A percentile compares a stretch with the other conserved stretches of the same genome.
These are phyloP conservation scores for Lasioglossum marginatum DNA, from an alignment of 2,888 invertebrate species.

Conservation along the genomic window DNA sequence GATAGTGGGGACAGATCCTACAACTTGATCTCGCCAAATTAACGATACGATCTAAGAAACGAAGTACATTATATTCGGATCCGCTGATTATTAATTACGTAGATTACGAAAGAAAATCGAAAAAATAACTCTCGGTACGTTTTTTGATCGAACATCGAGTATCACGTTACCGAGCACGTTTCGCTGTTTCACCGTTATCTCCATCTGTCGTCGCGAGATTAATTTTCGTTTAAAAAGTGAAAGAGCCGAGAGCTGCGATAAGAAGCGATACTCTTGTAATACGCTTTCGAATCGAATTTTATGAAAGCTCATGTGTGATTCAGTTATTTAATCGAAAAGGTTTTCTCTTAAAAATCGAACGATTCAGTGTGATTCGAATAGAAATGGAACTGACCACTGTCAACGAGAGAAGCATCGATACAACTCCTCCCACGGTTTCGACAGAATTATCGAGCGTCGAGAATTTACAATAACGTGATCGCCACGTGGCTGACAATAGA, in stretches of 20 bases:
- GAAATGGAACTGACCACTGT: not conserved
- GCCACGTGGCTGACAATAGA: slow-evolving; percentile 44
- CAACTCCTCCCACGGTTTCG: slow-evolving; percentile 28
- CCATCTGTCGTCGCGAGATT: not conserved
- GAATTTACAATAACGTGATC: slow-evolving; percentile 48
- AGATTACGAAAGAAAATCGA: too few species aligned
- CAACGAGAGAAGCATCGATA: not conserved
- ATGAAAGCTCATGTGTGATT: not conserved
- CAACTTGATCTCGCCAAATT: not conserved
- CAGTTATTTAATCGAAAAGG: not conserved
- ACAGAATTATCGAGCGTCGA: slow-evolving; percentile 36
- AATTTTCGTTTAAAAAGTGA: not conserved
- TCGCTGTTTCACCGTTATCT: not conserved
- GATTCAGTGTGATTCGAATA: not conserved
- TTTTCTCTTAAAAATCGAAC: not conserved
- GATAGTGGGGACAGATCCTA: not conserved
- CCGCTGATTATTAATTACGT: not conserved
- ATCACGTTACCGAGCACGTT: slow-evolving; percentile 2
- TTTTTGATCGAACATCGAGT: not conserved
- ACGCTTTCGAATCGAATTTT: not conserved
- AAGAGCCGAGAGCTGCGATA: not conserved
- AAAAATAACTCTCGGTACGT: not conserved
- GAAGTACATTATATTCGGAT: not conserved
- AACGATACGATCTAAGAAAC: not conserved
- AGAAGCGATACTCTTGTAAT: not conserved